Evolutionary conservation across 2,797 vertebrate genomes (phyloP), one percentile per base, ranked within the genome.

Genomic region (Setipinna tenuifilis): DNA sequence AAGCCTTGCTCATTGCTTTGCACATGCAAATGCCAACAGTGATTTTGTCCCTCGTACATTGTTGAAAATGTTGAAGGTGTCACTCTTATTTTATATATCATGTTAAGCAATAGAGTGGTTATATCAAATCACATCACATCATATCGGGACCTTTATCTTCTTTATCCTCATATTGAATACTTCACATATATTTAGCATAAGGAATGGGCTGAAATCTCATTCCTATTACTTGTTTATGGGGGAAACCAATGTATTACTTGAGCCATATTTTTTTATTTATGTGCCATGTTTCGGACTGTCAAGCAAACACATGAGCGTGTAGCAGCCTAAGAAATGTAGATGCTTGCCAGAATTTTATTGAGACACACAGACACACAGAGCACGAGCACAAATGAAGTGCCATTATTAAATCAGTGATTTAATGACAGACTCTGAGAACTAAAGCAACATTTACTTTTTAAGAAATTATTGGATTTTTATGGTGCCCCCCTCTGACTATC

Each of bases 231-330:
- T 90, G 82, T 91, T 93, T 92, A 90, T 90, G 86, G 62, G 19
- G 83, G 65, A 84, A 78, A 44, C 71, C 71, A 44, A 78, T 78
- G 71, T 78, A 44, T 78, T 41, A 78, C 71, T 78, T 6, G 35
- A 44, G 71, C 71, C 71, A 78, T 78, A 78, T 78, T 78, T 78
- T 78, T 78, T 78, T 78, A 90, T 89, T 91, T 83, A 44, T 90
- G 89, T 88, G 88, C 83, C 86, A 89, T 90, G 92, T 90, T 92
- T 92, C 84, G 92, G 84, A 88, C 85, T 89, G 91, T 94, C 92
- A 93, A 68, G 35, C 71, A 93, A 92, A 93, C 95, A 94, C 93
- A 94, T 88, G 88, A 90, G 86, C 46, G 16, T 83, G 83, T 88
- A 92, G 85, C 91, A 91, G 91, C 89, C 88, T 93, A 84, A 86